phyloP scores from a whole-genome alignment of 2,888 invertebrate species.

The Rhamphomyia laevipes region DNA sequence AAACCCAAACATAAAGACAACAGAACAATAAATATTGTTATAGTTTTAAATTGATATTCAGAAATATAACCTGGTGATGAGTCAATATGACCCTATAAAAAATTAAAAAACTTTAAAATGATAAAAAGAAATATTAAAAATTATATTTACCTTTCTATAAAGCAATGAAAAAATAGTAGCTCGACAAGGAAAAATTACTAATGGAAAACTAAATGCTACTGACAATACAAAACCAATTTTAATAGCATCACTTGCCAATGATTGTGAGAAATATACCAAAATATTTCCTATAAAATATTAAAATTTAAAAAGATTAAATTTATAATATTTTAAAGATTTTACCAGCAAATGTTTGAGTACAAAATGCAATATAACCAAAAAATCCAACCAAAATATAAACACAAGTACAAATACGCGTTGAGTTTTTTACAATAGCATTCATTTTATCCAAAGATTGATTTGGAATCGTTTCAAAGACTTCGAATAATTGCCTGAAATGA shows the following conservation, averaged over 20 bases:
- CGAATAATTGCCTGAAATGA: constrained; percentile 68
- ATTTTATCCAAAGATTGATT: constrained; percentile 81
- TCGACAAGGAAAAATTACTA: constrained; percentile 92
- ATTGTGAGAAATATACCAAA: constrained; percentile 71
- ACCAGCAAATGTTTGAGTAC: constrained; percentile 59
- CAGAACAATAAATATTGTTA: constrained; percentile 69
- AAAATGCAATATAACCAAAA: constrained; percentile 83
- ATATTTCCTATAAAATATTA: constrained; percentile 58
- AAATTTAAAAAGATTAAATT: no score
- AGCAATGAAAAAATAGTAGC: constrained; percentile 86
- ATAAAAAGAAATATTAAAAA: background rate
- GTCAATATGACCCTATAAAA: constrained; percentile 52
- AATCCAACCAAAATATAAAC: constrained; percentile 87
- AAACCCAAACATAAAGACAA: constrained; percentile 70
- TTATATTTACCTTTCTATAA: constrained; percentile 58
- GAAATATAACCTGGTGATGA: constrained; percentile 69
- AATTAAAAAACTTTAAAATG: background rate
- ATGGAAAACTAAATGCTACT: constrained; percentile 90
- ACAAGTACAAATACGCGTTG: constrained; percentile 80
- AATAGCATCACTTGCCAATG: constrained; percentile 74
- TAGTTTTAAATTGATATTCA: constrained; percentile 64
- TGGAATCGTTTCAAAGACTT: constrained; percentile 82
- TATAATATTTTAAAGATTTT: constrained; percentile 27
- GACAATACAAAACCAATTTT: constrained; percentile 92
- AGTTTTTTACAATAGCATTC: constrained; percentile 75